These are phyloP conservation scores for Hippoglossus hippoglossus DNA, from an alignment of 2,797 vertebrate species.

Conservation along the genomic window DNA sequence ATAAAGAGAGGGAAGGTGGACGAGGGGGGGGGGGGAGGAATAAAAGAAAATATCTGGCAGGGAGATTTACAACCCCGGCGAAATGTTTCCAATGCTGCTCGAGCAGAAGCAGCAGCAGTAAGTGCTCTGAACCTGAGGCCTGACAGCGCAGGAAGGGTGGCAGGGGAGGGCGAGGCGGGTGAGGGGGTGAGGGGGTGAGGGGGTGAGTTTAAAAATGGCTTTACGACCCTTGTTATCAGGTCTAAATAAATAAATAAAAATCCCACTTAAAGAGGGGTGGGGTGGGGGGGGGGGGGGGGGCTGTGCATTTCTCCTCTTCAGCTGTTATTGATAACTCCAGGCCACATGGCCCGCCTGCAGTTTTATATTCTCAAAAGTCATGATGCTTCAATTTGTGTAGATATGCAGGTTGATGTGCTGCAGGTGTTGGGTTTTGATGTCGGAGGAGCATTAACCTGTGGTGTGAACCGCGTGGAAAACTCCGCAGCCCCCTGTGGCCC, in stretches of 20 bases:
- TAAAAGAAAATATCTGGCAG: slow-evolving; percentile 80
- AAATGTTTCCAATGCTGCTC: slow-evolving; percentile 72
- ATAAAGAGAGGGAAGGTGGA: slow-evolving; percentile 6
- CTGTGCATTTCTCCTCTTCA: slow-evolving; percentile 61
- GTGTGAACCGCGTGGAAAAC: slow-evolving; percentile 41
- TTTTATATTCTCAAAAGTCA: slow-evolving; percentile 62
- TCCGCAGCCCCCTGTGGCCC: slow-evolving; percentile 19
- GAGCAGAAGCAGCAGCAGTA: slow-evolving; percentile 69
- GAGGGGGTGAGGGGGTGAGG: slow-evolving; percentile 5
- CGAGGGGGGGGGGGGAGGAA: slow-evolving; percentile 37
- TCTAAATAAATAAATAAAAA: slow-evolving; percentile 80
- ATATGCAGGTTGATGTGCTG: slow-evolving; percentile 64
- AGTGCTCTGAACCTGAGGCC: slow-evolving; percentile 60
- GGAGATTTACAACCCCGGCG: slow-evolving; percentile 79
- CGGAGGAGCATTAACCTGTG: slow-evolving; percentile 47
- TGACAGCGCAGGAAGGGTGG: slow-evolving; percentile 59
- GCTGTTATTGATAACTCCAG: slow-evolving; percentile 60
- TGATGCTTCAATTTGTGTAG: slow-evolving; percentile 69
- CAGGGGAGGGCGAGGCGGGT: slow-evolving; percentile 3
- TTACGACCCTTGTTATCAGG: slow-evolving; percentile 82
- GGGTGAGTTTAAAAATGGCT: slow-evolving; percentile 64
- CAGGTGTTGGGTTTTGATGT: slow-evolving; percentile 69
- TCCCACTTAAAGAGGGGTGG: slow-evolving; percentile 43
- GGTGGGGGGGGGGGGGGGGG: no score
- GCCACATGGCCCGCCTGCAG: slow-evolving; percentile 46